A percentile compares a stretch with the other conserved stretches of the same genome.
These are phyloP conservation scores for Macrophya annulata DNA, from an alignment of 2,888 invertebrate genomes.

Conservation along the genomic window DNA sequence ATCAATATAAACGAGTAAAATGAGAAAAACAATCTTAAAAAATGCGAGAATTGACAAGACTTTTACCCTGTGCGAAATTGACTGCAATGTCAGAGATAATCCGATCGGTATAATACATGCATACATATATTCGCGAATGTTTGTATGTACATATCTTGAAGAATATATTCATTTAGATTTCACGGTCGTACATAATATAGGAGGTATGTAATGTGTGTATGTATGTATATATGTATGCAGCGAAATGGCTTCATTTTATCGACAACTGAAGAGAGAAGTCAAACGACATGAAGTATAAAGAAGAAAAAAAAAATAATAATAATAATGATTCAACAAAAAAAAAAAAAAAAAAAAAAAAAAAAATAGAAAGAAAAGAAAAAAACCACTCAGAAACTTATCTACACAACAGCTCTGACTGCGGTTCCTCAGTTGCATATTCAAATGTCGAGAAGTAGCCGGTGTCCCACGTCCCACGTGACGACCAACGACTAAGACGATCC, in stretches of 20 bases:
- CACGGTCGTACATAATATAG: not conserved
- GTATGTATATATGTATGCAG: conserved; percentile 25
- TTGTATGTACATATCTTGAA: not conserved
- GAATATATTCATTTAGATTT: not conserved
- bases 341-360: too few species aligned
- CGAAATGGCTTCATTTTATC: conserved; percentile 51
- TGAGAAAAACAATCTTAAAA: not conserved
- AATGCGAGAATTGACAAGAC: not conserved
- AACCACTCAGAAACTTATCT: too few species aligned
- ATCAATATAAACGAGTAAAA: conserved; percentile 3
- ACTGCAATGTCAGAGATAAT: not conserved
- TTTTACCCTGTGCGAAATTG: not conserved
- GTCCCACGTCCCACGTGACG: conserved; percentile 67
- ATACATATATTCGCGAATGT: not conserved
- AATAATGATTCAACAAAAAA: too few species aligned
- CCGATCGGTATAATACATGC: not conserved
- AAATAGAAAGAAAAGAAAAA: too few species aligned
- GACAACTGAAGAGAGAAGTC: not conserved
- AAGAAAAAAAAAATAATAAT: too few species aligned
- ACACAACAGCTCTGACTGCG: conserved; percentile 31
- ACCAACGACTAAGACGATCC: not conserved
- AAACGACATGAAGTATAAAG: too few species aligned
- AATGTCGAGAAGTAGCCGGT: conserved; percentile 62
- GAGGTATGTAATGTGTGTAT: too few species aligned
- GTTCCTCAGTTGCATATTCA: conserved; percentile 61